Evolutionary conservation across 2,113 vertebrate genomes (phyloP), one percentile per base, ranked within the genome.

Genomic region (Scytalopus superciliaris): DNA sequence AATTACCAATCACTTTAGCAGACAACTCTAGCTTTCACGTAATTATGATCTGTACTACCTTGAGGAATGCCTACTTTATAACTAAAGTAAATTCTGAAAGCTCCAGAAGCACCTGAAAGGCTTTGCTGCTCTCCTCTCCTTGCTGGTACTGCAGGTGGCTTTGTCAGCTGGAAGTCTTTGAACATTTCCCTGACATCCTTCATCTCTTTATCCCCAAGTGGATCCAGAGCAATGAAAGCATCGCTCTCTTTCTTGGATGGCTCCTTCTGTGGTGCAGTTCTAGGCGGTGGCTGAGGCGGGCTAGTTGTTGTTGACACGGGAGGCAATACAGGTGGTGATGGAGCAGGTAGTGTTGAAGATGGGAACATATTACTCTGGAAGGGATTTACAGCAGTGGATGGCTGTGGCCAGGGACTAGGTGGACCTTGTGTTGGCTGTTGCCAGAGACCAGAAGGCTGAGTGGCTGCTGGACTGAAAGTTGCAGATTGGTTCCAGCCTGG

Each of bases 151-250:
- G 98, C 98, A 14, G 99, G 99, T 15, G 98, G 99, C 56, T 99
- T 99, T 84, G 98, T 98, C 44, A 99, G 86, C 75, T 99, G 99
- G 95, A 99, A 99, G 95, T 99, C 98, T 97, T 99, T 99, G 95
- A 99, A 99, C 99, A 99, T 99, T 84, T 99, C 99, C 93, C 99
- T 99, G 50, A 99, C 97, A 35, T 98, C 98, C 86, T 99, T 99
- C 94, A 98, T 98, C 93, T 99, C 99, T 95, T 97, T 99, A 55
- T 99, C 99, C 18, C 99, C 99, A 18, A 99, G 98, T 4, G 99
- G 99, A 95, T 99, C 99, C 97, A 99, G 96, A 89, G 98, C 98
- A 49, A 98, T 98, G 96, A 99, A 99, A 73, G 98, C 99, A 96
- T 97, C 98, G n/a, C 98, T 99, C 66, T 98, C 98, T 55, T 98